These are phyloP conservation scores for Frankliniella intonsa DNA, from an alignment of 2,888 invertebrate genomes.

Conservation along the genomic window DNA sequence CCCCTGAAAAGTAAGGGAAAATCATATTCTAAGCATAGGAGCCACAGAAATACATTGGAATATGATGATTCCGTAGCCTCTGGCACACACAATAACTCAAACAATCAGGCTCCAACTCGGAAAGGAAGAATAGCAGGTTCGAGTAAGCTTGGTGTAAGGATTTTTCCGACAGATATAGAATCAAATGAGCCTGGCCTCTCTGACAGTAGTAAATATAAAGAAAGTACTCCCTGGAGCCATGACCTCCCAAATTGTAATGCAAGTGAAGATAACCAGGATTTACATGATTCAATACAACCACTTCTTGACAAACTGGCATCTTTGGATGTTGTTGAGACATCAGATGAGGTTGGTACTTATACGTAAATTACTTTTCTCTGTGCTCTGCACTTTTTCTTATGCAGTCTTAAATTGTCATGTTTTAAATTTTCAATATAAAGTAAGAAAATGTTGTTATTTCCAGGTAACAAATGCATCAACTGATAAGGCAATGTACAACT, in stretches of 20 bases:
- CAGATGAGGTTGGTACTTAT: background rate
- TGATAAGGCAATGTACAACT: constrained; percentile 36
- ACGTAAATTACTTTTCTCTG: background rate
- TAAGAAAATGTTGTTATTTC: background rate
- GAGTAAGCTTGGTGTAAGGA: constrained; percentile 50
- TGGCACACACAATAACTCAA: background rate
- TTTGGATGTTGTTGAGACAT: background rate
- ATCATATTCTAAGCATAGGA: constrained; percentile 10
- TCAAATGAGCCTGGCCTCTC: background rate
- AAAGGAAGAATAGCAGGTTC: constrained; percentile 35
- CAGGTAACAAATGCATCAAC: background rate
- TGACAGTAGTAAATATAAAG: background rate
- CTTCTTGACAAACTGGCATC: constrained; percentile 1
- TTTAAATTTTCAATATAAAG: background rate
- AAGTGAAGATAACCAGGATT: constrained; percentile 45
- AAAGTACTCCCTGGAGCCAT: constrained; percentile 45
- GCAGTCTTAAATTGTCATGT: background rate
- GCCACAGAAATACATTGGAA: background rate
- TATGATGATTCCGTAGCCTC: background rate
- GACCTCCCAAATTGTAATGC: constrained; percentile 47
- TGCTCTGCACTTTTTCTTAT: background rate
- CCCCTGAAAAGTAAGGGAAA: background rate
- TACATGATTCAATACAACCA: background rate
- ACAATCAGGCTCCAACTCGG: background rate
- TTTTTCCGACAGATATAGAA: background rate